Percentiles rank a stretch among this genome's conserved stretches.
These are phyloP conservation scores for Elephantulus edwardii DNA, from an alignment of 2,113 vertebrate genomes.

Conservation along the genomic window DNA sequence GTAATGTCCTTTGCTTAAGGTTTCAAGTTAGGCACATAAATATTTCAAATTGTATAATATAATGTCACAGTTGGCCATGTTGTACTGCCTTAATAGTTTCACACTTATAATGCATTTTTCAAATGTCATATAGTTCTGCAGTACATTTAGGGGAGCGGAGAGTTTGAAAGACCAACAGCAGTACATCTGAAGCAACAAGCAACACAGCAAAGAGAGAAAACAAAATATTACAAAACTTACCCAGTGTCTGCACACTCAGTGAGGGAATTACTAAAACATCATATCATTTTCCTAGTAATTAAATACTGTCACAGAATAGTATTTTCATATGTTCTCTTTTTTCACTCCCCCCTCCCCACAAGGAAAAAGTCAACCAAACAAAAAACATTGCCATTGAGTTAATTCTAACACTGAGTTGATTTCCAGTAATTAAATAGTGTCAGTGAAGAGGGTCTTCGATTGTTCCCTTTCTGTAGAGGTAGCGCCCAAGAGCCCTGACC, in stretches of 20 bases:
- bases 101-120: not conserved
- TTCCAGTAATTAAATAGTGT: not conserved
- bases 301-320: not conserved
- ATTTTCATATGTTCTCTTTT: no score
- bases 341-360: no score
- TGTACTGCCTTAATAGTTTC: not conserved
- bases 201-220: not conserved
- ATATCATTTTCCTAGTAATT: not conserved
- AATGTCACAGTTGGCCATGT: not conserved
- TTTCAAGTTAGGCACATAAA: slow-evolving; percentile 1
- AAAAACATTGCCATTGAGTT: no score
- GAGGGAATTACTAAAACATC: slow-evolving; percentile 9
- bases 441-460: not conserved
- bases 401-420: no score
- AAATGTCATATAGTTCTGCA: slow-evolving; percentile 6
- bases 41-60: not conserved
- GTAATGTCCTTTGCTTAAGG: not conserved
- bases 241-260: not conserved
- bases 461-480: not conserved
- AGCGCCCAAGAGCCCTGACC: no score
- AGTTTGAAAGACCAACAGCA: not conserved
- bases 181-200: not conserved
- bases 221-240: not conserved
- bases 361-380: no score
- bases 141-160: not conserved